These are phyloP conservation scores for Caenorhabditis sinica DNA, from an alignment of 2,888 invertebrate species.

Conservation along the genomic window DNA sequence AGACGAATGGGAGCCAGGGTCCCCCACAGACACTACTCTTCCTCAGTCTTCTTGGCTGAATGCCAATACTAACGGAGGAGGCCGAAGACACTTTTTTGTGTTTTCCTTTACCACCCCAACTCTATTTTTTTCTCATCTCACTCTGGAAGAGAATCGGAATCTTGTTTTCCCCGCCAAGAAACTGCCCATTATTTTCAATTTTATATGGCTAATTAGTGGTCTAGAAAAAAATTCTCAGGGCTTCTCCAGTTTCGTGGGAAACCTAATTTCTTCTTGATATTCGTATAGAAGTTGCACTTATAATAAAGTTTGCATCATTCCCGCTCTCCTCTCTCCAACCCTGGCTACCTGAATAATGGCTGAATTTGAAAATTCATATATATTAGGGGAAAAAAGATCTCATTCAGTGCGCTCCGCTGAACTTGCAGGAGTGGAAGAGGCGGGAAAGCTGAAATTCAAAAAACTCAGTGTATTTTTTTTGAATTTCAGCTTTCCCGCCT, in stretches of 20 bases:
- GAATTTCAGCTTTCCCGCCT: no score
- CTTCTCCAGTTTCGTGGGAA: background rate
- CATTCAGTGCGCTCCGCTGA: no score
- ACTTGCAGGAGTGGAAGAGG: no score
- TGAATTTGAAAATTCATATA: no score
- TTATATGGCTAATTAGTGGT: slow-evolving; percentile 31
- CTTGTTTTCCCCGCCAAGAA: slow-evolving; percentile 44
- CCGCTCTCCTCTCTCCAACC: no score
- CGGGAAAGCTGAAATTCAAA: no score
- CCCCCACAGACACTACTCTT: slow-evolving; percentile 5
- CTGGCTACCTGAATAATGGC: no score
- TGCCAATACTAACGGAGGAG: slow-evolving; percentile 53
- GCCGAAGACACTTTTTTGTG: slow-evolving; percentile 24
- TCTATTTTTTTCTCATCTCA: slow-evolving; percentile 30
- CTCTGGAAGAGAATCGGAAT: slow-evolving; percentile 20
- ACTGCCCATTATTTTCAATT: background rate
- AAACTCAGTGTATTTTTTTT: no score
- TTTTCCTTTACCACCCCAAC: slow-evolving; percentile 12
- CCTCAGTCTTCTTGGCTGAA: slow-evolving; percentile 42
- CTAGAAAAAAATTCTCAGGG: background rate
- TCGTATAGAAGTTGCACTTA: no score
- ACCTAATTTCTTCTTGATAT: no score
- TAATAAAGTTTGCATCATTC: no score
- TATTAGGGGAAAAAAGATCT: no score
- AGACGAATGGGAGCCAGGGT: slow-evolving; percentile 45